Percentiles rank a stretch among this genome's conserved stretches.
These are phyloP conservation scores for Vanessa tameamea DNA, from an alignment of 1,140 invertebrate species.

Conservation along the genomic window DNA sequence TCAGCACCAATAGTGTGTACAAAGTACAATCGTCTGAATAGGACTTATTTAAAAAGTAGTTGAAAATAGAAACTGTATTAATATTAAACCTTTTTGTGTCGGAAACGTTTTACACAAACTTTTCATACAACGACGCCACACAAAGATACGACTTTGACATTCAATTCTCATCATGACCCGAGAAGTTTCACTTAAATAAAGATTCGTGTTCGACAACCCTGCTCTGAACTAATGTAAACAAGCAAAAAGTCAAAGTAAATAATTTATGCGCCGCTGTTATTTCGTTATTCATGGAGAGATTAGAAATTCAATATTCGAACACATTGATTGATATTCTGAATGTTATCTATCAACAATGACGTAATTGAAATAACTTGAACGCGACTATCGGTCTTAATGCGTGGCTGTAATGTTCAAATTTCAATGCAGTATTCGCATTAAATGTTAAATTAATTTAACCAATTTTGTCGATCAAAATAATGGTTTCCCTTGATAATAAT, in stretches of 20 bases:
- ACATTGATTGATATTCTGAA: background rate
- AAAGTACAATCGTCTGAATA: too few relatives aligned
- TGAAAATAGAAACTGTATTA: too few relatives aligned
- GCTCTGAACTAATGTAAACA: background rate
- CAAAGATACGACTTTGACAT: too few relatives aligned
- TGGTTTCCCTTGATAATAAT: background rate
- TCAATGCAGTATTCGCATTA: background rate
- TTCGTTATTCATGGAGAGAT: slow-evolving; percentile 1
- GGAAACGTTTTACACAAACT: too few relatives aligned
- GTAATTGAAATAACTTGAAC: background rate
- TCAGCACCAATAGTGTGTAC: too few relatives aligned
- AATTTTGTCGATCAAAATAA: background rate
- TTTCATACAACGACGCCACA: too few relatives aligned
- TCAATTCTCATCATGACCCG: too few relatives aligned
- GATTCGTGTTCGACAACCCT: background rate
- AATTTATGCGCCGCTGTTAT: background rate
- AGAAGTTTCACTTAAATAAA: too few relatives aligned
- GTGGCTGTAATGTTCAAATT: background rate
- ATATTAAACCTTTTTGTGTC: too few relatives aligned
- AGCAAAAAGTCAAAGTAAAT: background rate
- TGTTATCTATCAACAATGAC: background rate
- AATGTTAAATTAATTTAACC: background rate
- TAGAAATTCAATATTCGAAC: slow-evolving; percentile 4
- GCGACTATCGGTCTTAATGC: background rate
- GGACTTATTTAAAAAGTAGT: too few relatives aligned